A percentile compares a stretch with the other conserved stretches of the same genome.
Conservation (phyloP, 2,113 vertebrate species). For the Manacus vitellinus region DNA sequence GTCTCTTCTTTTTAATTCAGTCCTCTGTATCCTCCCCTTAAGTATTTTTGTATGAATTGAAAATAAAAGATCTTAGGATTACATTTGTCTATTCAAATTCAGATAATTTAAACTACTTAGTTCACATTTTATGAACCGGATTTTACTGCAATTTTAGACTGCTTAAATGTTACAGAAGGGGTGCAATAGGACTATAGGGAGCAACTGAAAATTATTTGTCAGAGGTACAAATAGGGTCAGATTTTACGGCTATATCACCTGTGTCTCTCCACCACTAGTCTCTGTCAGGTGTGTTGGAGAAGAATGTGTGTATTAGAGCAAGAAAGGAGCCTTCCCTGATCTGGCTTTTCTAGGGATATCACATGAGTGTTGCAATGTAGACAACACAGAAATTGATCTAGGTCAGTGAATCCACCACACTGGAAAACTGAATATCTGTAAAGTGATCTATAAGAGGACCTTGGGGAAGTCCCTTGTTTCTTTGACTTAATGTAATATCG, state of each 20-base stretch:
- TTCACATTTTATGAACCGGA: not conserved
- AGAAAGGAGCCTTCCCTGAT: not conserved
- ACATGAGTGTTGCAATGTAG: rapidly evolving
- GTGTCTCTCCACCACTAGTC: not conserved
- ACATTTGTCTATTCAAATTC: not conserved
- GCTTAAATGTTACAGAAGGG: not conserved
- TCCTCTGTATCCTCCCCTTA: not conserved
- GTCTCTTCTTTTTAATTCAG: not conserved
- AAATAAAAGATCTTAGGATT: not conserved
- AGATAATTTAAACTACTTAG: not conserved
- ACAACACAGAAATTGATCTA: not conserved
- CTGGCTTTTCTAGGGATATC: not conserved
- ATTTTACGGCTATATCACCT: not conserved
- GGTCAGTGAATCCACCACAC: not conserved
- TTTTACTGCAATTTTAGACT: not conserved
- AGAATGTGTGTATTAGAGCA: not conserved
- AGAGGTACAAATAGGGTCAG: not conserved
- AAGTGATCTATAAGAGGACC: not conserved
- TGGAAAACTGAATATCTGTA: not conserved
- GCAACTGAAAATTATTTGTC: not conserved
- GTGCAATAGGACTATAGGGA: not conserved
- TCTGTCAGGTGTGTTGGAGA: not conserved
- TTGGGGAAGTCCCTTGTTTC: not conserved
- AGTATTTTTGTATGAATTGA: not conserved
- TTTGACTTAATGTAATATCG: not conserved